Percentiles rank a stretch among this genome's conserved stretches.
Evolutionary conservation across 2,113 vertebrate genomes (phyloP).

Genomic region (Scolopax mira): DNA sequence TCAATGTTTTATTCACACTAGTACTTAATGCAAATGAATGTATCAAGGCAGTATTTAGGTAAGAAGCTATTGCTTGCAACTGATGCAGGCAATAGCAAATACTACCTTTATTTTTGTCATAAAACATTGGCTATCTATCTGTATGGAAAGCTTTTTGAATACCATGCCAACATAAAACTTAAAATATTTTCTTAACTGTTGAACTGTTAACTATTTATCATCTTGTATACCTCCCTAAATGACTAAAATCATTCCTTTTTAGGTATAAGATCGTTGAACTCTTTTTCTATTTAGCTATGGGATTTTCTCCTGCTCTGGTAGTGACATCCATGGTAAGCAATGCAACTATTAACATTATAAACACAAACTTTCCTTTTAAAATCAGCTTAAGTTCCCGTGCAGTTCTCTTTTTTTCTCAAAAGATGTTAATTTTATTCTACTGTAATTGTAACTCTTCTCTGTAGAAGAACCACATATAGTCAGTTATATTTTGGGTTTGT

Average conservation of each 20-base stretch:
- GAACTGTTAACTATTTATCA: not conserved
- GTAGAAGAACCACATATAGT: not conserved
- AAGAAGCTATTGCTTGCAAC: not conserved
- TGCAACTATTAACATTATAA: not conserved
- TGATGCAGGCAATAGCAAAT: not conserved
- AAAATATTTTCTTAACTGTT: not conserved
- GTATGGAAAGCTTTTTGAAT: not conserved
- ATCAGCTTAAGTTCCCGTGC: not conserved
- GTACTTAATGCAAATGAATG: not conserved
- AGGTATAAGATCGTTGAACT: constrained; percentile 98
- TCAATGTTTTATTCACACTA: not conserved
- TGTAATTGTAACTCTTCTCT: not conserved
- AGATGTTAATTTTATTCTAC: not conserved
- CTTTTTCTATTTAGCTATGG: constrained; percentile 96
- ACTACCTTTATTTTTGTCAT: not conserved
- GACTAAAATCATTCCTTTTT: not conserved
- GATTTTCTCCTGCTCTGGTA: constrained; percentile 95
- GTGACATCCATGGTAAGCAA: constrained; percentile 94
- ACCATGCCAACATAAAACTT: not conserved
- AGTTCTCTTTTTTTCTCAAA: not conserved
- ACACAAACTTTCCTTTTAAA: not conserved
- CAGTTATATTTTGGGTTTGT: not conserved
- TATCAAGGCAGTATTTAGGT: not conserved
- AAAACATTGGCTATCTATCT: not conserved
- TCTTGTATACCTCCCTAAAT: not conserved